A percentile compares a stretch with the other conserved stretches of the same genome.
phyloP scores from a whole-genome alignment of 2,888 invertebrate genomes.

The Tetranychus truncatus region DNA sequence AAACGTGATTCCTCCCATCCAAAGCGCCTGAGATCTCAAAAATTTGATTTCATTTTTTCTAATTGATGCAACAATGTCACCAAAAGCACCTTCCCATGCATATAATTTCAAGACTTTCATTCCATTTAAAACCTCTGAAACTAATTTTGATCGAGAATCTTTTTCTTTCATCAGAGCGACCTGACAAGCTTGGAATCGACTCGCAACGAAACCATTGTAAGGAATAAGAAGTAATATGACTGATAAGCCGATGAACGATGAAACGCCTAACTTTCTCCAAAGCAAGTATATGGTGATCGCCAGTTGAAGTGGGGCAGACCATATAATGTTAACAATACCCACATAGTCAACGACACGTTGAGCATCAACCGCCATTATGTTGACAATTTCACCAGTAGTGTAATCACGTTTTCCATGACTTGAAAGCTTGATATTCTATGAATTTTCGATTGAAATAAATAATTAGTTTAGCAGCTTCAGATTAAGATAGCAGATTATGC shows the following conservation, averaged over 20 bases:
- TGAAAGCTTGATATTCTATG: too few species aligned
- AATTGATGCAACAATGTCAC: slow-evolving; percentile 65
- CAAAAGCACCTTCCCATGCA: slow-evolving; percentile 84
- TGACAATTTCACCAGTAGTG: slow-evolving; percentile 39
- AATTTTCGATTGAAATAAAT: too few species aligned
- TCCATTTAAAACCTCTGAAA: slow-evolving; percentile 80
- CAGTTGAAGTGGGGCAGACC: slow-evolving; percentile 33
- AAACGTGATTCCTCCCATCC: slow-evolving; percentile 46
- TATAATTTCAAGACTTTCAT: slow-evolving; percentile 81
- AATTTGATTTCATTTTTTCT: slow-evolving; percentile 69
- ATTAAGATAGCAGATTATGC: too few species aligned
- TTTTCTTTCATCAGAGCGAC: slow-evolving; percentile 56
- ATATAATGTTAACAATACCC: slow-evolving; percentile 32
- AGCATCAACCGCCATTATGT: slow-evolving; percentile 38
- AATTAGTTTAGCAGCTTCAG: too few species aligned
- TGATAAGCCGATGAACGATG: slow-evolving; percentile 37
- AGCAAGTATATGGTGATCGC: slow-evolving; percentile 25
- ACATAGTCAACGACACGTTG: slow-evolving; percentile 33
- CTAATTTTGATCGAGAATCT: slow-evolving; percentile 73
- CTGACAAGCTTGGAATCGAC: slow-evolving; percentile 42
- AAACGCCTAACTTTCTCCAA: slow-evolving; percentile 27
- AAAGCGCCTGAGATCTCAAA: slow-evolving; percentile 64
- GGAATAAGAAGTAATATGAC: slow-evolving; percentile 37
- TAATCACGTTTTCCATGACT: too few species aligned
- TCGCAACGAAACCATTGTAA: slow-evolving; percentile 30